Evolutionary conservation across 2,888 invertebrate genomes (phyloP).

Genomic region (Drosophila paramelanica): DNA sequence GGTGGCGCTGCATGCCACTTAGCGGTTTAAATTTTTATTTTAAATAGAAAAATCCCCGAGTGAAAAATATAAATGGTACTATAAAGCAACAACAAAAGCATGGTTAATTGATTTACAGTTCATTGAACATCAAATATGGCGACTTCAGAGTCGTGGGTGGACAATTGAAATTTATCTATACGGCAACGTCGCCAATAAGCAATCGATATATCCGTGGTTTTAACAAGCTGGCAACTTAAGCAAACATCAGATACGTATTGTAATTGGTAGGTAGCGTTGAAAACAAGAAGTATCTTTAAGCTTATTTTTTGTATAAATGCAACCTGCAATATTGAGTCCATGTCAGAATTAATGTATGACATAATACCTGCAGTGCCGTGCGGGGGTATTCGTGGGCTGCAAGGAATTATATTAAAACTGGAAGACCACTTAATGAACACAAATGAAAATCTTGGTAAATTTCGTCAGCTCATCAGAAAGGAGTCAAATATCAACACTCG

Average conservation of each 20-base stretch:
- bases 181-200: conserved; percentile 18
- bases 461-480: conserved; percentile 13
- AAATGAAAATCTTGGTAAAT: conserved; percentile 34
- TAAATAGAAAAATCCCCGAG: too few species aligned
- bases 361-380: neutral
- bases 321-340: neutral
- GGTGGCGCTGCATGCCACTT: too few species aligned
- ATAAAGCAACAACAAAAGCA: too few species aligned
- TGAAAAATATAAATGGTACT: too few species aligned
- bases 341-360: conserved; percentile 3
- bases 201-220: conserved; percentile 45
- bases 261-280: neutral
- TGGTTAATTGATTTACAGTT: neutral
- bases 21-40: too few species aligned
- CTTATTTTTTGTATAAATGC: neutral
- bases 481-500: conserved; percentile 13
- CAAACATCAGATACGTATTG: conserved; percentile 32
- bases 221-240: conserved; percentile 23
- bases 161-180: conserved; percentile 2
- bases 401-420: conserved; percentile 5
- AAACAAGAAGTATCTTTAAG: neutral
- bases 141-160: neutral
- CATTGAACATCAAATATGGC: neutral
- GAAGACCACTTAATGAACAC: conserved; percentile 22
- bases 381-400: neutral